Evolutionary conservation across 2,113 vertebrate genomes (phyloP), one percentile per base, ranked within the genome.

Genomic region (Monopterus albus): DNA sequence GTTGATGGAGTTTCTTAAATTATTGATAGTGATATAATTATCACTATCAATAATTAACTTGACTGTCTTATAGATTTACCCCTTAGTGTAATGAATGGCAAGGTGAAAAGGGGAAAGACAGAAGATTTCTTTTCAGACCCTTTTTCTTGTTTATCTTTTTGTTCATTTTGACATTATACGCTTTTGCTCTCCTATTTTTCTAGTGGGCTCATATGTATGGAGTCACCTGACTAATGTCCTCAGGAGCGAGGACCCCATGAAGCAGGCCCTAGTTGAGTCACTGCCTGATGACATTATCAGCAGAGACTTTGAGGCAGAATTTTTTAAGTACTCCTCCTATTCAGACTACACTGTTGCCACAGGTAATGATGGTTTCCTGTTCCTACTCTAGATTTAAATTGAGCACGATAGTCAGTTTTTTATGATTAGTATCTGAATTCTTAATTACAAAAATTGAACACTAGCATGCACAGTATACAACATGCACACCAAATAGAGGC

Each of bases 141-240:
- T 52, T 5, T 1, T 6, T 26, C 26, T 21, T 21, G 17, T 36
- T 21, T 0, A 14, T 45, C 17, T 33, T 18, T 1, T 25, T 18
- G 3, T 45, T 43, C 20, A 33, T 6, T 35, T 67, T 63, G 1
- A 64, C 1, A 15, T 14, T 9, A 11, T 35, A 1, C 5, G 1
- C 13, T 7, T 47, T 43, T 51, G 18, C 15, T 47, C 23, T n/a
- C 28, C 33, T 81, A 0, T 55, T 61, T 47, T 38, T 53, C 3
- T 43, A 98, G 96, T 97, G 85, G 95, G 95, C 18, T 94, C 96
- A 17, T 97, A 93, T 73, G 95, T 97, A 45, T 96, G 96, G 96
- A 96, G 94, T 80, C 96, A 97, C 65, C 89, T 96, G 15, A 91
- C 94, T 43, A 94, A 94, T 71, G 76, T 98, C 31, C 79, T 95